Base-by-base conservation (phyloP, 2,888 invertebrate species). In the Tipula helvola region DNA sequence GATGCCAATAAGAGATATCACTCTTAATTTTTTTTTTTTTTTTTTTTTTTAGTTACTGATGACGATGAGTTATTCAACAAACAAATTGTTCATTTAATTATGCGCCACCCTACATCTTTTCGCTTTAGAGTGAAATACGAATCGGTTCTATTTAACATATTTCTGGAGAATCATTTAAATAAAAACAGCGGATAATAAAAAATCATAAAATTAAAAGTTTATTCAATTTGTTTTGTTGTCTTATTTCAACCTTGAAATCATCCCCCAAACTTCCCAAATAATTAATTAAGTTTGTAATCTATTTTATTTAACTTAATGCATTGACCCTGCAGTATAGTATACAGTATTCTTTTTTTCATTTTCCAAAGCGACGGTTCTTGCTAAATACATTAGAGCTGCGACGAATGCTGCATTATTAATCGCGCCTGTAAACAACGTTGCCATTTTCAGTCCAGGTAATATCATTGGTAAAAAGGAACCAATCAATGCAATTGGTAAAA, bases 331-430 rank as follows among this genome's bases (percentile, higher is more conserved):
- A 8, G 39, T 28, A 86, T 86, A 86, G 39, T 86, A 86, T 57
- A 86, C 36, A 16, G 86, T 86, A 36, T 86, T 52, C 18, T 86
- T 86, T 1, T 52, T 36, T n/a, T 86, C 86, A 16, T 86, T 36
- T 41, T 87, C 87, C n/a, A 87, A 18, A 36, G 87, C 87, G 87
- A 90, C 90, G 1, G 90, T 91, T 86, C 90, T 89, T 2, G 91
- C 91, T 1, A 91, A 91, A 87, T 91, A 91, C 86, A 91, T 89
- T 47, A 92, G 88, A 0, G 95, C 94, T 0, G 94, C 93, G 39
- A 93, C 91, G 57, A 95, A 92, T 0, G 95, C 95, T 92, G 95
- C 94, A 88, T 95, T 94, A 90, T 95, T 95, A 85, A 95, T 90
- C 90, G 95, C 92, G 0, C 93, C 93, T 0, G 93, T 93, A 85